phyloP scores from a whole-genome alignment of 2,113 vertebrate genomes.

The Dasyornis broadbenti region DNA sequence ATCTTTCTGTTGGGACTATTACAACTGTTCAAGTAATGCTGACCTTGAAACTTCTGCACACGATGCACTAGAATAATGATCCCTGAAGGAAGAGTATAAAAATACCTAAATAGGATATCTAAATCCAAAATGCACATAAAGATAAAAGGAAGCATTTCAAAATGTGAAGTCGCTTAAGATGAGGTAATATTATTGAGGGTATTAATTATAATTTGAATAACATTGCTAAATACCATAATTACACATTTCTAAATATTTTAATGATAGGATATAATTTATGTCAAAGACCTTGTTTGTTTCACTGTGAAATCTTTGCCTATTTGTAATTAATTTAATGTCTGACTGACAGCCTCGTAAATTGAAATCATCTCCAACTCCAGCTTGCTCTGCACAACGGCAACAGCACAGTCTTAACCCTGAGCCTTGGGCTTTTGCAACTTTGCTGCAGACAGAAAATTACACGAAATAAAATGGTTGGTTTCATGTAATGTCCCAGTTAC shows the following conservation, averaged over 20 bases:
- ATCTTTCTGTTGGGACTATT: conserved; percentile 78
- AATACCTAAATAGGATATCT: conserved; percentile 60
- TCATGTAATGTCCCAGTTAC: background rate
- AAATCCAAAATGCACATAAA: conserved; percentile 65
- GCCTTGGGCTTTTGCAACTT: background rate
- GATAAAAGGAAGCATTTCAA: conserved; percentile 39
- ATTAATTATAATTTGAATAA: conserved; percentile 43
- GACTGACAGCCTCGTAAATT: conserved; percentile 18
- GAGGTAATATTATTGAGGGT: background rate
- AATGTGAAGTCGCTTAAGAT: conserved; percentile 20
- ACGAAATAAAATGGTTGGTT: background rate
- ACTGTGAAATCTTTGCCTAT: conserved; percentile 33
- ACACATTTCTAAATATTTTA: conserved; percentile 51
- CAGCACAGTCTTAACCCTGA: background rate
- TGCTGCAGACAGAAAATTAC: background rate
- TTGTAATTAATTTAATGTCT: conserved; percentile 37
- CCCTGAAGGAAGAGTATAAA: conserved; percentile 74
- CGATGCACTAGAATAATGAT: conserved; percentile 69
- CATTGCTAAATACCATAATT: conserved; percentile 14
- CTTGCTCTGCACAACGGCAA: background rate
- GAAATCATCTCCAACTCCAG: background rate
- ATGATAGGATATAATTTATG: conserved; percentile 43
- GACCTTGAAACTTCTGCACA: conserved; percentile 76
- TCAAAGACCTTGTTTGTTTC: conserved; percentile 52
- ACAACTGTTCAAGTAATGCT: conserved; percentile 72